phyloP scores from a whole-genome alignment of 2,113 vertebrate genomes.

The Mesembrinibis cayennensis region DNA sequence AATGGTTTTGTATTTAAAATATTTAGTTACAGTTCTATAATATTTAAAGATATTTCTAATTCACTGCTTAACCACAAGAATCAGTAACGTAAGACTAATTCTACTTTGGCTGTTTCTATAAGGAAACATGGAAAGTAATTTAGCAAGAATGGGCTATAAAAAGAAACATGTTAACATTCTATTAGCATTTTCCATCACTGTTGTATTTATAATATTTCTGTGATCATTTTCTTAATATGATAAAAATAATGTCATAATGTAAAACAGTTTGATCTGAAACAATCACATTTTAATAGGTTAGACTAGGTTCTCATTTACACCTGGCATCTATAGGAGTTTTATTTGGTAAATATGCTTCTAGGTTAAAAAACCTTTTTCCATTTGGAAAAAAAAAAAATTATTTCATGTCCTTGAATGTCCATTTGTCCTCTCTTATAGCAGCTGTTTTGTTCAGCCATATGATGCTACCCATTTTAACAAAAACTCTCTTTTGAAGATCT shows the following conservation, averaged over 20 bases:
- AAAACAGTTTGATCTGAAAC: background rate
- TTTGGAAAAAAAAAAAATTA: background rate
- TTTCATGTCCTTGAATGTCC: background rate
- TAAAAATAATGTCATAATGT: background rate
- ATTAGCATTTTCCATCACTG: background rate
- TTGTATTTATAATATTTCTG: background rate
- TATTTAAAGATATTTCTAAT: background rate
- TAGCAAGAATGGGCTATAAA: background rate
- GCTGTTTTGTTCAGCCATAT: background rate
- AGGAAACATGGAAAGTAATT: background rate
- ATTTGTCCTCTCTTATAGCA: background rate
- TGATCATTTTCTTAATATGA: background rate
- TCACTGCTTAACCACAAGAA: background rate
- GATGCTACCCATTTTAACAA: background rate
- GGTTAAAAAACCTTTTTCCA: fast-evolving
- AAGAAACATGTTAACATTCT: background rate
- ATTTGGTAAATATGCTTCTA: background rate
- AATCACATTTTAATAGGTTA: background rate
- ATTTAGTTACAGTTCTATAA: background rate
- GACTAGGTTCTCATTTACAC: background rate
- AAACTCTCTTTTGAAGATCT: background rate
- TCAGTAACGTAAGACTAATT: background rate
- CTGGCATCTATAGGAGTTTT: background rate
- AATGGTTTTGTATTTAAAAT: background rate
- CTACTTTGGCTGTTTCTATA: background rate